Conservation (phyloP, 2,113 vertebrate genomes). For the Daubentonia madagascariensis region DNA sequence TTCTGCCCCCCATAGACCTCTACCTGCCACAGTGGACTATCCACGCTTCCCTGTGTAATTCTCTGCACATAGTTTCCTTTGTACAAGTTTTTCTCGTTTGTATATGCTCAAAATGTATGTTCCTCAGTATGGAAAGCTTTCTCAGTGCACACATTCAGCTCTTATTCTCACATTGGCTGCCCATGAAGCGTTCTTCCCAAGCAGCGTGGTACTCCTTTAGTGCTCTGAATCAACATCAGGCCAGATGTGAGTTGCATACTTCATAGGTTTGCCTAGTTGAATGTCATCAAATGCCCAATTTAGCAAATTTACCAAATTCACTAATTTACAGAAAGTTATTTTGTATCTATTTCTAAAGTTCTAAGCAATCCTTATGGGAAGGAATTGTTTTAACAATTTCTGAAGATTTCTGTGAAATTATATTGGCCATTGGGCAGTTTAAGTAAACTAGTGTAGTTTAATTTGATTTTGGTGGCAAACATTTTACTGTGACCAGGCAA, state of each 20-base stretch:
- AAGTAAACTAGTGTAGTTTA: background rate
- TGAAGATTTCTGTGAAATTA: background rate
- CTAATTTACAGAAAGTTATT: background rate
- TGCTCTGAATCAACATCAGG: background rate
- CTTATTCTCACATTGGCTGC: background rate
- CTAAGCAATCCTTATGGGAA: background rate
- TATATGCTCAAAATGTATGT: background rate
- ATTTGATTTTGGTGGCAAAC: background rate
- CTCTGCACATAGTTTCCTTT: background rate
- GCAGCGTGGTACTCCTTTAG: background rate
- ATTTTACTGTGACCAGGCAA: slow-evolving; percentile 2
- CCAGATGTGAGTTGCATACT: background rate
- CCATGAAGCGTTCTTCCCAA: background rate
- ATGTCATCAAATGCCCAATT: background rate
- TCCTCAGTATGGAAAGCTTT: background rate
- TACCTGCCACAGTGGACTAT: background rate
- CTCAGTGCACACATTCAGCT: background rate
- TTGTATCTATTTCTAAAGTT: background rate
- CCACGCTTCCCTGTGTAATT: background rate
- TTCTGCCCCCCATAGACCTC: background rate
- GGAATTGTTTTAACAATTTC: background rate
- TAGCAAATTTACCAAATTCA: background rate
- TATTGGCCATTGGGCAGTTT: background rate
- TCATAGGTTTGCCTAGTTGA: background rate
- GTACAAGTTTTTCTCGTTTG: background rate